phyloP scores from a whole-genome alignment of 2,797 vertebrate species.

The Siniperca obscura region DNA sequence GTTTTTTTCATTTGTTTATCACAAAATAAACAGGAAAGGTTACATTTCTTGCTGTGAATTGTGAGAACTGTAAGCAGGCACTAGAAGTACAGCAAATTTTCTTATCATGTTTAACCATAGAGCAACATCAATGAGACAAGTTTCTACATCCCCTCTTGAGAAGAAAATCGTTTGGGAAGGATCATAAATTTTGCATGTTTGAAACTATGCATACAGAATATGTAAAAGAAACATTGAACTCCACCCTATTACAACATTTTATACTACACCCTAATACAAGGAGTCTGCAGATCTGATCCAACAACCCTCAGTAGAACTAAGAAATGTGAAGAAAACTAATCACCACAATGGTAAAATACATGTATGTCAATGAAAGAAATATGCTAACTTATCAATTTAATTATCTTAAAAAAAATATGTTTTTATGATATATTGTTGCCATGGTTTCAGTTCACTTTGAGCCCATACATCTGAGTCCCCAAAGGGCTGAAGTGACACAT shows the following conservation, averaged over 20 bases:
- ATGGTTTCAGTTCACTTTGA: slow-evolving; percentile 52
- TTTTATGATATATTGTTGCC: slow-evolving; percentile 39
- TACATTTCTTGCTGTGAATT: slow-evolving; percentile 76
- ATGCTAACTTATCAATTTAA: not conserved
- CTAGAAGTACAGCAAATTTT: slow-evolving; percentile 59
- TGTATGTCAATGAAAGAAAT: not conserved
- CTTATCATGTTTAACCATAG: slow-evolving; percentile 74
- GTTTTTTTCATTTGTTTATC: slow-evolving; percentile 73
- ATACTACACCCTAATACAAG: not conserved
- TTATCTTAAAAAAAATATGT: not conserved
- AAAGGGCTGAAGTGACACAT: slow-evolving; percentile 73
- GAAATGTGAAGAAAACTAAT: not conserved
- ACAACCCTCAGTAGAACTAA: not conserved
- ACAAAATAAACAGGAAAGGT: slow-evolving; percentile 82
- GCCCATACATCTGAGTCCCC: slow-evolving; percentile 51
- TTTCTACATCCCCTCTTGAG: slow-evolving; percentile 43
- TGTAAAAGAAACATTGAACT: slow-evolving; percentile 34
- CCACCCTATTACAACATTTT: slow-evolving; percentile 42
- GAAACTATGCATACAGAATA: slow-evolving; percentile 33
- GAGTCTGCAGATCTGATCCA: slow-evolving; percentile 8
- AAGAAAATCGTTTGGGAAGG: slow-evolving; percentile 36
- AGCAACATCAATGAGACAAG: slow-evolving; percentile 56
- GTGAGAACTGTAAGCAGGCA: slow-evolving; percentile 74
- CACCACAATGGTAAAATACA: slow-evolving; percentile 24
- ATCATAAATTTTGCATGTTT: slow-evolving; percentile 49